Base-by-base conservation (phyloP, 2,888 invertebrate genomes). In the Pollenia labialis region DNA sequence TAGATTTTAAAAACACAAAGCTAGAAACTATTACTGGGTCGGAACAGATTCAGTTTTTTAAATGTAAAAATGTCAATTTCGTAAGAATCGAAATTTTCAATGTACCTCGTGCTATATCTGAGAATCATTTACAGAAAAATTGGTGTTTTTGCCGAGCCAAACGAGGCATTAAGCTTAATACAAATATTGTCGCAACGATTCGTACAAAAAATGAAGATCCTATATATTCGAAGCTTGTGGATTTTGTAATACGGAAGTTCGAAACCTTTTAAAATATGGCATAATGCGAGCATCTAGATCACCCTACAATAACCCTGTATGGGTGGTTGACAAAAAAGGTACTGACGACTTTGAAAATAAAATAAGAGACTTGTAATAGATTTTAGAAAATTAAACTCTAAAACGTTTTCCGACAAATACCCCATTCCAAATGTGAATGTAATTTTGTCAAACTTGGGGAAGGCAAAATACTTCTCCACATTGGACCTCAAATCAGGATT, bases 281-380 rank as follows among this genome's bases (percentile, higher is more conserved):
- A 76, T 82, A 18, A 76, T 82, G 18, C 66, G 82, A 44, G 52
- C 56, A 54, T 82, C 76, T 46, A 54, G 77, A 64, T 83, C 83
- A 44, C 77, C 76, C 12, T 66, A 66, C 66, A 66, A 66, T 46
- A 66, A 50, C 14, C 68, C 46, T 46, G 46, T 46, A 10, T 11
- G 46, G 3, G 46, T 46, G 46, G 46, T 11, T 10, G 11, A 46
- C 11, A 46, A 46, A 46, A 46, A 46, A 58, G 58, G 58, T 6
- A 58, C 58, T 23, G 18, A 23, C 18, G 18, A 23, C 18, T 23
- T 23, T 23, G 18, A 2, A 23, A 23, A 23, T 23, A 23, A 23
- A 23, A 23, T 1, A 23, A 23, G 18, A 23, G 18, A 23, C 18
- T 23, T 23, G 18, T 23, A 23, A 23, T 23, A 23, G 1, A 23